Conservation (phyloP, 2,888 invertebrate species). For the Siphonodentalium dalli region DNA sequence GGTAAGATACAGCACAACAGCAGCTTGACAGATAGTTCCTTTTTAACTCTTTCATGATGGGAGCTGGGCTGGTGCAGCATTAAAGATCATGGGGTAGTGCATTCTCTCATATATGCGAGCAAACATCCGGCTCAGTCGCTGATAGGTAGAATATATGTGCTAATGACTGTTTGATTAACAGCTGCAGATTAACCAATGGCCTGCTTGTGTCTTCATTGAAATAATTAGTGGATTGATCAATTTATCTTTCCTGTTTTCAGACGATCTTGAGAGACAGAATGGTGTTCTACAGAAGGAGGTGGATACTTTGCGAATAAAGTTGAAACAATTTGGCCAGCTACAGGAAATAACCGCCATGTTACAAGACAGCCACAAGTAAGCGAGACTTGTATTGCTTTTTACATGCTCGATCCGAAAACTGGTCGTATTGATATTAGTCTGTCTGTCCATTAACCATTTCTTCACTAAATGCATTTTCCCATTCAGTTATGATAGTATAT, state of each 20-base stretch:
- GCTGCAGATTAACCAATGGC: background rate
- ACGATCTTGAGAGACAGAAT: slow-evolving; percentile 51
- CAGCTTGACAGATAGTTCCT: too few relatives aligned
- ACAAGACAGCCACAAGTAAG: slow-evolving; percentile 64
- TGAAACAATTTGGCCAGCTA: slow-evolving; percentile 56
- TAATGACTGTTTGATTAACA: too few relatives aligned
- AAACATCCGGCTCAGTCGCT: too few relatives aligned
- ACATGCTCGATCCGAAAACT: background rate
- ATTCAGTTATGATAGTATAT: too few relatives aligned
- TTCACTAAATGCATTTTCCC: too few relatives aligned
- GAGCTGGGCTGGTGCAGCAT: too few relatives aligned
- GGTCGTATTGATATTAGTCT: background rate
- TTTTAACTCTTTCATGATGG: too few relatives aligned
- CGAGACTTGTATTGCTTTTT: background rate
- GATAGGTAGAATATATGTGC: too few relatives aligned
- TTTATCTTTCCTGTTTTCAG: slow-evolving; percentile 27
- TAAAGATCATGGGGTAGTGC: too few relatives aligned
- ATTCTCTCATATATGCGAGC: too few relatives aligned
- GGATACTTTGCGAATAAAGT: slow-evolving; percentile 43
- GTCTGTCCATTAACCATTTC: too few relatives aligned
- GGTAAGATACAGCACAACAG: too few relatives aligned
- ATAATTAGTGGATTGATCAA: background rate
- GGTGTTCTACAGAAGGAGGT: slow-evolving; percentile 50
- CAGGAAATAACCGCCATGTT: slow-evolving; percentile 61
- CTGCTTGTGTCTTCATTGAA: background rate